These are phyloP conservation scores for Camarhynchus parvulus DNA, from an alignment of 2,113 vertebrate genomes.

Conservation along the genomic window DNA sequence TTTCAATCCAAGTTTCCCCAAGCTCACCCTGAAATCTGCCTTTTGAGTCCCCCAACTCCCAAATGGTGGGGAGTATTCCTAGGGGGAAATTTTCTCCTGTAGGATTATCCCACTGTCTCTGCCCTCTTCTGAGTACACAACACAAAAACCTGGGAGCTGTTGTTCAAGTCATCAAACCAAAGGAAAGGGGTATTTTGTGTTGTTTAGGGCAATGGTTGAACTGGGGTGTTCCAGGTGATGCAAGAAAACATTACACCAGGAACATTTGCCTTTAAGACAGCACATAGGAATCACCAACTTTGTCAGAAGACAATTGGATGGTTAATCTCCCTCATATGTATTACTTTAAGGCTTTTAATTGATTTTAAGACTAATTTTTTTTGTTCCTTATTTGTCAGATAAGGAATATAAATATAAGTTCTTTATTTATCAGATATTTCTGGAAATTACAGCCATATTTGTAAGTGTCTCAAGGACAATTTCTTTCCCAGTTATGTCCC, in stretches of 20 bases:
- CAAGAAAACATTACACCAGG: background rate
- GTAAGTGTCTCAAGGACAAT: background rate
- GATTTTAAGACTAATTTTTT: background rate
- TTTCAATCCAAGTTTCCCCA: background rate
- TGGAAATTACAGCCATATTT: background rate
- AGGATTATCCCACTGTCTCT: background rate
- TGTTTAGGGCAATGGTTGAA: background rate
- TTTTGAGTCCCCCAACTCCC: background rate
- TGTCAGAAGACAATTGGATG: background rate
- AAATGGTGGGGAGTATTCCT: background rate
- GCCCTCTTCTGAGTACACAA: background rate
- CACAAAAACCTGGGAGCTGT: background rate
- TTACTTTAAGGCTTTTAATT: background rate
- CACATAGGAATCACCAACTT: background rate
- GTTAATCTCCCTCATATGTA: background rate
- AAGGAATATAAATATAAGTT: background rate
- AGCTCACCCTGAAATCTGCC: background rate
- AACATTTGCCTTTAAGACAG: background rate
- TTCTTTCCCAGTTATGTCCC: background rate
- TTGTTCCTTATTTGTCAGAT: background rate
- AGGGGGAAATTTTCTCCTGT: background rate
- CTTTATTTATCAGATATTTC: background rate
- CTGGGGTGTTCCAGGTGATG: background rate
- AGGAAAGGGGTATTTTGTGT: background rate
- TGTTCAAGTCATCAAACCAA: fast-evolving